phyloP scores from a whole-genome alignment of 2,113 vertebrate species.

The Vimba vimba region DNA sequence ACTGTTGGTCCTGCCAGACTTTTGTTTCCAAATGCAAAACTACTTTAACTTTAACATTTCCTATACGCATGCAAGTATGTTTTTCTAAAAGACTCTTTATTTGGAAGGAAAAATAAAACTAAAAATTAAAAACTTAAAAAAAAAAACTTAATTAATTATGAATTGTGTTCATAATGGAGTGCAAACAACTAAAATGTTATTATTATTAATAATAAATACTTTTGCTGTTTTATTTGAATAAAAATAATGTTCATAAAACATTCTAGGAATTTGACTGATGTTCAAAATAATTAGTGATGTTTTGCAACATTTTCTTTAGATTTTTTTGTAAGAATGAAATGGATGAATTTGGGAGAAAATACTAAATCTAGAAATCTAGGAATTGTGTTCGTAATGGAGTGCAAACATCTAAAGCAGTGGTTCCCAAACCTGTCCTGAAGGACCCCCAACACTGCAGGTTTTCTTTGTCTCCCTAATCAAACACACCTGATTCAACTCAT shows the following conservation, averaged over 20 bases:
- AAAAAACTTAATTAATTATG: background rate
- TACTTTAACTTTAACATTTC: conserved; percentile 3
- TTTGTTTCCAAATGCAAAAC: background rate
- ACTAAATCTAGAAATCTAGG: background rate
- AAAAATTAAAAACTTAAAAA: background rate
- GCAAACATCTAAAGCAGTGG: background rate
- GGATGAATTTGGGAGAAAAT: background rate
- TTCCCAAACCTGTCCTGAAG: too few relatives aligned
- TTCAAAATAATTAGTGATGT: too few relatives aligned
- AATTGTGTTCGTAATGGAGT: background rate
- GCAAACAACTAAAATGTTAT: background rate
- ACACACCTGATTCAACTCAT: too few relatives aligned
- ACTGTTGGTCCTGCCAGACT: background rate
- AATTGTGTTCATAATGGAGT: background rate
- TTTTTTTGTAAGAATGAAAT: background rate
- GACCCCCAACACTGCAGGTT: too few relatives aligned
- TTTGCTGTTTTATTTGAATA: too few relatives aligned
- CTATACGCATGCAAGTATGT: background rate
- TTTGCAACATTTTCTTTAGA: too few relatives aligned
- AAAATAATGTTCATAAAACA: too few relatives aligned
- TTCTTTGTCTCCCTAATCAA: too few relatives aligned
- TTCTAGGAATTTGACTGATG: too few relatives aligned
- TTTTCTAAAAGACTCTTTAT: conserved; percentile 8
- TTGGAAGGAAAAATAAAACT: background rate
- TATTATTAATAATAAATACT: too few relatives aligned